Conservation (phyloP, 2,888 invertebrate genomes). For the Buathra laborator region DNA sequence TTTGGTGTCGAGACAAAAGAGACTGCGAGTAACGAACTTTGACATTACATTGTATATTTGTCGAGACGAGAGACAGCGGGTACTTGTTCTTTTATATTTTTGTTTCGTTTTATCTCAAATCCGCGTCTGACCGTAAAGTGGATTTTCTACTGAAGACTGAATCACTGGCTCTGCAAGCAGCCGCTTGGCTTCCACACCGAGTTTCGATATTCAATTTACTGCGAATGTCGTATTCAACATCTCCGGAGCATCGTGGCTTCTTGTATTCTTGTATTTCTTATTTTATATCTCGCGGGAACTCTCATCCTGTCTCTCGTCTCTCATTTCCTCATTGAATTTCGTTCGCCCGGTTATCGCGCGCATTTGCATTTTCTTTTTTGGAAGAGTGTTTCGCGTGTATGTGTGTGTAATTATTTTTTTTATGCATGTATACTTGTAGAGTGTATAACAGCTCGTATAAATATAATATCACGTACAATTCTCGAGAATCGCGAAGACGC, state of each 20-base stretch:
- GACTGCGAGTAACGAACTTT: constrained; percentile 32
- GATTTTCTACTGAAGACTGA: constrained; percentile 46
- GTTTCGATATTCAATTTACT: not conserved
- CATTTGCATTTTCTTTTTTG: constrained; percentile 22
- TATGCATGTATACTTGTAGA: constrained; percentile 64
- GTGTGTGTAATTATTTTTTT: constrained; percentile 47
- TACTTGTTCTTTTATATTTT: not conserved
- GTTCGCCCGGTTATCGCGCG: constrained; percentile 46
- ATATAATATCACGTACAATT: constrained; percentile 81
- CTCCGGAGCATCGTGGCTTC: not conserved
- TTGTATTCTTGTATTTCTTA: not conserved
- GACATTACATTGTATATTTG: constrained; percentile 53
- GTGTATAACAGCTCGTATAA: constrained; percentile 81
- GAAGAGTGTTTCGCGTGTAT: constrained; percentile 57
- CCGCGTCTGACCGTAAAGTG: constrained; percentile 27
- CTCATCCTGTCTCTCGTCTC: constrained; percentile 47
- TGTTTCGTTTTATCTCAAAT: not conserved
- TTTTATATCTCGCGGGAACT: constrained; percentile 5
- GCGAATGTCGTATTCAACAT: not conserved
- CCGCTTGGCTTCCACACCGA: not conserved
- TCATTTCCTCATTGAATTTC: constrained; percentile 52
- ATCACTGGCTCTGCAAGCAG: not conserved
- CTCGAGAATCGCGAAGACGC: constrained; percentile 69
- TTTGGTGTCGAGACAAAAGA: constrained; percentile 43
- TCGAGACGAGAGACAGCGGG: constrained; percentile 53